Evolutionary conservation across 2,888 invertebrate species (phyloP), one percentile per base, ranked within the genome.

Genomic region (Chouioia cunea): DNA sequence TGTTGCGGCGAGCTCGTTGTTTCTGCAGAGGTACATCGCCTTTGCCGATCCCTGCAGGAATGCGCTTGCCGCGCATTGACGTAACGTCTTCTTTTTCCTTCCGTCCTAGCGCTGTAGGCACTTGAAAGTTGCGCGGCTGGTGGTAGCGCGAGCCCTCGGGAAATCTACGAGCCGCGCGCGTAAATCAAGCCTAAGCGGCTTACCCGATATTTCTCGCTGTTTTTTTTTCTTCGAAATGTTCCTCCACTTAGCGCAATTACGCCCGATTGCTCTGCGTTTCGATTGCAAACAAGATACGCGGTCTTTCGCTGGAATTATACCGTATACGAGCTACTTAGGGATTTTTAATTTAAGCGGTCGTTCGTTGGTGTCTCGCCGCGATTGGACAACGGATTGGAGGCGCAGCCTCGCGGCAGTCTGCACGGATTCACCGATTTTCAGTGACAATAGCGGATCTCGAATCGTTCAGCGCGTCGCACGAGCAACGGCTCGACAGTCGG

Each of bases 171-270:
- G n/a, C 6, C 36, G n/a, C 18, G 71, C 58, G 67, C 71, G 71
- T 81, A 81, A 80, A 81, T 81, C 79, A 80, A 78, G 74, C 56
- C 76, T 79, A 79, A 72, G 76, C 76, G 75, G 77, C 75, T 75
- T 59, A 15, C 12, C 74, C 22, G 23, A 46, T 22, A 8, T 56
- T 18, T 27, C 57, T 44, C 57, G 16, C 54, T 54, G 27, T 57
- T 20, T 57, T 23, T 47, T 23, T 64, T 53, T 48, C 56, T 56
- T 43, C 22, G 54, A 54, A 48, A 65, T n/a, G n/a, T n/a, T 58
- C 60, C 54, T 65, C 70, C 47, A 59, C 65, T 70, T 65, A 59
- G 59, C 48, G 60, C 27, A 44, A 15, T 56, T 36, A 22, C 48
- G 48, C 47, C 47, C 6, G 15, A 27, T 27, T 27, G 27, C 27